A percentile compares a stretch with the other conserved stretches of the same genome.
phyloP scores from a whole-genome alignment of 2,797 vertebrate species.

The Sebastes nivosus region DNA sequence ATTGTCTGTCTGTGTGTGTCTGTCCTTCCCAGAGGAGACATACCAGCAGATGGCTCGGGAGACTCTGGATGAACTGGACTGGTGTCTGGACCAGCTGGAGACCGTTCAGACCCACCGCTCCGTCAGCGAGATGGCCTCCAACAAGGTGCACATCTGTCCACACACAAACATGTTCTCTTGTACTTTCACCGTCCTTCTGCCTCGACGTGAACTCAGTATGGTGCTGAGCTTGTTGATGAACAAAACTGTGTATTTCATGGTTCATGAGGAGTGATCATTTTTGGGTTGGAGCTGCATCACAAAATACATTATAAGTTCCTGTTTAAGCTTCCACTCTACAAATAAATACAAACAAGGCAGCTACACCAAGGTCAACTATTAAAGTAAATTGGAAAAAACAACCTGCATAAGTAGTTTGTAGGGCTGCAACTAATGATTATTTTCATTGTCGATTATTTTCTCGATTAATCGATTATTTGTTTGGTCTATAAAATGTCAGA shows the following conservation, averaged over 20 bases:
- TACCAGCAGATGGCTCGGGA: slow-evolving; percentile 90
- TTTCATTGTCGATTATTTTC: too few relatives aligned
- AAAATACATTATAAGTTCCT: not conserved
- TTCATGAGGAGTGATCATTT: not conserved
- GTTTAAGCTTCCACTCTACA: not conserved
- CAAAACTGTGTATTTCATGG: not conserved
- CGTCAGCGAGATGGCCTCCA: slow-evolving; percentile 89
- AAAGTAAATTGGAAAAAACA: not conserved
- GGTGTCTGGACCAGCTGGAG: slow-evolving; percentile 90
- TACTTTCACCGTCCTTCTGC: not conserved
- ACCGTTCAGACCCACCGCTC: slow-evolving; percentile 88
- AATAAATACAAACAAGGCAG: not conserved
- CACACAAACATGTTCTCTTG: slow-evolving; percentile 11
- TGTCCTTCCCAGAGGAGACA: slow-evolving; percentile 82
- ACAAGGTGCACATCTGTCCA: slow-evolving; percentile 77
- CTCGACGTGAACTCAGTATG: not conserved
- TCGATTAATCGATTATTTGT: too few relatives aligned
- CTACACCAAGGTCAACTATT: not conserved
- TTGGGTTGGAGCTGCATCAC: not conserved
- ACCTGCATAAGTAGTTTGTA: not conserved
- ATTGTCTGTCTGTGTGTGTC: slow-evolving; percentile 31
- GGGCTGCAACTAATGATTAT: too few relatives aligned
- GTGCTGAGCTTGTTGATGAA: not conserved
- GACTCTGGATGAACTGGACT: slow-evolving; percentile 90
- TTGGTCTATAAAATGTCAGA: too few relatives aligned